Conservation (phyloP, 2,797 vertebrate species). For the Platyrinchus mystaceus region DNA sequence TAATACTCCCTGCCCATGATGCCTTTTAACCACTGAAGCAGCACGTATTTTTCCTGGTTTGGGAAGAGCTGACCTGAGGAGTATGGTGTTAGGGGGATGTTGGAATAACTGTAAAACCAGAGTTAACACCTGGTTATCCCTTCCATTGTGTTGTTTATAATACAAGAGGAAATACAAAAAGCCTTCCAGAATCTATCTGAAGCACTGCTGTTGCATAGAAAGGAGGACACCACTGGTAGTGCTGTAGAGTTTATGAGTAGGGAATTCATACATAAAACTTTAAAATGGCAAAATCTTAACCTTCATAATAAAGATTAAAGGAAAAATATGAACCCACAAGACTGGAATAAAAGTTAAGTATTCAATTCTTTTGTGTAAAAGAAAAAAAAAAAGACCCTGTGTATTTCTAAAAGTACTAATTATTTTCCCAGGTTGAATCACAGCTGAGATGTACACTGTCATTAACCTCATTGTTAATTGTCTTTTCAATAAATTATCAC, state of each 20-base stretch:
- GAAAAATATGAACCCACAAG: neutral
- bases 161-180: neutral
- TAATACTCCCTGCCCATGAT: neutral
- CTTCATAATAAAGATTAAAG: neutral
- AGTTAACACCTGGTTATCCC: neutral
- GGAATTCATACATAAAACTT: neutral
- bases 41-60: neutral
- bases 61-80: neutral
- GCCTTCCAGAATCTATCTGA: neutral
- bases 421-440: slow-evolving; percentile 24
- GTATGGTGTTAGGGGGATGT: no score
- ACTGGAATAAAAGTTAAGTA: neutral
- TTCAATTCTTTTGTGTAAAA: neutral
- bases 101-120: neutral
- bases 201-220: neutral
- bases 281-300: neutral
- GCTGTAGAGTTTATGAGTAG: neutral
- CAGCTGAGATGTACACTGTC: neutral
- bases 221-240: neutral
- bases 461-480: slow-evolving; percentile 41
- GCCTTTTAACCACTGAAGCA: neutral
- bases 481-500: slow-evolving; percentile 24
- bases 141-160: neutral
- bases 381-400: neutral
- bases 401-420: neutral